These are phyloP conservation scores for Eupithecia centaureata DNA, from an alignment of 2,888 invertebrate species.

Conservation along the genomic window DNA sequence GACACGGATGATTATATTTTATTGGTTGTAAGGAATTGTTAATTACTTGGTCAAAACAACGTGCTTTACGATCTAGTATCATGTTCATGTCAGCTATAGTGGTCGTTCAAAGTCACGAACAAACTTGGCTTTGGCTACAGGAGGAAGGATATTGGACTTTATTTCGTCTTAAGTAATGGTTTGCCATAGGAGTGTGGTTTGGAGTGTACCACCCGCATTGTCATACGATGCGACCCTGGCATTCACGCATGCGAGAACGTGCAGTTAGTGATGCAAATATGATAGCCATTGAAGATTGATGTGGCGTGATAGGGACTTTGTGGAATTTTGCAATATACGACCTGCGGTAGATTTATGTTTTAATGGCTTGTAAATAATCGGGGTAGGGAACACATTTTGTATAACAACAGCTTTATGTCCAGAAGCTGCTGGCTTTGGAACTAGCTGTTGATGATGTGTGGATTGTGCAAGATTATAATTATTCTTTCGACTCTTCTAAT, in stretches of 20 bases:
- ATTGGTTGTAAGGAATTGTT: slow-evolving; percentile 12
- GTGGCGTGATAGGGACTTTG: slow-evolving; percentile 26
- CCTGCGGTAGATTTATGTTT: slow-evolving; percentile 7
- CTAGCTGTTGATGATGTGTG: not conserved
- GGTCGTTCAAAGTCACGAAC: slow-evolving; percentile 32
- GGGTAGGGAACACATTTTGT: not conserved
- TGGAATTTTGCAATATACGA: slow-evolving; percentile 12
- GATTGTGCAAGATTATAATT: not conserved
- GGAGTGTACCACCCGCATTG: slow-evolving; percentile 30
- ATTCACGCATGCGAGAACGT: slow-evolving; percentile 38
- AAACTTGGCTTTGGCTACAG: not conserved
- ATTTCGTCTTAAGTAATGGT: slow-evolving; percentile 12
- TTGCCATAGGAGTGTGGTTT: slow-evolving; percentile 1
- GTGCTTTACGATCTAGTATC: slow-evolving; percentile 29
- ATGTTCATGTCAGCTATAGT: slow-evolving; percentile 28
- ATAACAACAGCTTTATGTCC: not conserved
- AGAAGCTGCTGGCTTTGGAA: not conserved
- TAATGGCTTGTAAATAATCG: not conserved
- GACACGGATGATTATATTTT: slow-evolving; percentile 8
- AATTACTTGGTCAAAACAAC: slow-evolving; percentile 15
- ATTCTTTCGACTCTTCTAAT: not conserved
- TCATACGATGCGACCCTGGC: slow-evolving; percentile 37
- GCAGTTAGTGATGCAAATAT: slow-evolving; percentile 40
- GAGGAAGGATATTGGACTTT: slow-evolving; percentile 15
- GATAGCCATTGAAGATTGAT: slow-evolving; percentile 38